A percentile compares a stretch with the other conserved stretches of the same genome.
Evolutionary conservation across 2,113 vertebrate genomes (phyloP).

Genomic region (Cebidichthys violaceus): DNA sequence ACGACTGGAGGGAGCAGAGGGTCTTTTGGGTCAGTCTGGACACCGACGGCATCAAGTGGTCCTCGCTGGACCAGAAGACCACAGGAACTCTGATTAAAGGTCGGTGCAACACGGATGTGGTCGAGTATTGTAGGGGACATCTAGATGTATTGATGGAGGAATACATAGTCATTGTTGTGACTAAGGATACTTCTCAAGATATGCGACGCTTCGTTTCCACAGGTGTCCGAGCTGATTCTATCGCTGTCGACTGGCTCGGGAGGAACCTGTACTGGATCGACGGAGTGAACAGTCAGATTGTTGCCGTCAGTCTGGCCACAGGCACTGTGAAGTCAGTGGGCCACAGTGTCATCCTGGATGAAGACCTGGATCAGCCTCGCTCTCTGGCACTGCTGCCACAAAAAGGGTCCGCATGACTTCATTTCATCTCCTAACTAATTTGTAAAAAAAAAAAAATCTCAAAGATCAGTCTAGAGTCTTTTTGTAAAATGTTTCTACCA

Average conservation of each 20-base stretch:
- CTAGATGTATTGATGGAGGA: neutral
- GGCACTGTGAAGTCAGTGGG: constrained; percentile 72
- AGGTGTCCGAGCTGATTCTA: constrained; percentile 88
- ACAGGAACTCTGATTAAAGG: constrained; percentile 89
- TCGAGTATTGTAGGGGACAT: neutral
- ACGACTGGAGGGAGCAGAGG: constrained; percentile 87
- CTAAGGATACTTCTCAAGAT: too few relatives aligned
- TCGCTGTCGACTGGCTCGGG: constrained; percentile 93
- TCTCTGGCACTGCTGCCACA: constrained; percentile 88
- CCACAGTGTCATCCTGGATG: constrained; percentile 85
- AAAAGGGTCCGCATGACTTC: constrained; percentile 83
- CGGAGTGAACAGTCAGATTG: constrained; percentile 84
- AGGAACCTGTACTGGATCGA: constrained; percentile 94
- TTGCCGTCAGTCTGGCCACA: constrained; percentile 81
- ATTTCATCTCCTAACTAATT: neutral
- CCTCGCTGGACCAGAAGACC: constrained; percentile 81
- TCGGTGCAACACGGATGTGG: constrained; percentile 49
- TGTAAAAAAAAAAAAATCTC: neutral
- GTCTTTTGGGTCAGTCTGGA: constrained; percentile 90
- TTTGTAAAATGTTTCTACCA: constrained; percentile 52
- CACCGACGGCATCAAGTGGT: constrained; percentile 89
- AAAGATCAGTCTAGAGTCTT: neutral
- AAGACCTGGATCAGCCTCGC: constrained; percentile 86
- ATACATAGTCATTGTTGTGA: neutral
- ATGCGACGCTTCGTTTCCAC: neutral